Evolutionary conservation across 2,888 invertebrate species (phyloP).

Genomic region (Aromia moschata): DNA sequence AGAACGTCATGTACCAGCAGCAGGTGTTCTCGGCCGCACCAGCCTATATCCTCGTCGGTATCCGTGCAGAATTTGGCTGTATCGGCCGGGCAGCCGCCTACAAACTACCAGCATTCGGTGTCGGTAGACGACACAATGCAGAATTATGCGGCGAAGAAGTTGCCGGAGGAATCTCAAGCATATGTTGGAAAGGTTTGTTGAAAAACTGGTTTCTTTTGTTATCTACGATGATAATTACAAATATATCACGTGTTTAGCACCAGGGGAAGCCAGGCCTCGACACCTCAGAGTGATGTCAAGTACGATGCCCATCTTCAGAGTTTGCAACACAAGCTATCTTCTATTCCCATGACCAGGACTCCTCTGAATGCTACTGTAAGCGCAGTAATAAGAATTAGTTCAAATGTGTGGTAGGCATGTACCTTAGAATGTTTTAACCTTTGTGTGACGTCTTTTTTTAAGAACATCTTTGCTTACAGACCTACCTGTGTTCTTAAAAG

Average conservation of each 20-base stretch:
- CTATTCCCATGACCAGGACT: conserved; percentile 63
- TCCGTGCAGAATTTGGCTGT: conserved; percentile 50
- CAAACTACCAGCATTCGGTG: conserved; percentile 47
- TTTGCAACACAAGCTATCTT: conserved; percentile 74
- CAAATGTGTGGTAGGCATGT: conserved; percentile 10
- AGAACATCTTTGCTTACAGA: too few relatives aligned
- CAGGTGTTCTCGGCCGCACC: conserved; percentile 32
- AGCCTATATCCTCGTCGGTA: conserved; percentile 46
- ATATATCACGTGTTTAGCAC: too few relatives aligned
- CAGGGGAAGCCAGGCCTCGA: conserved; percentile 69
- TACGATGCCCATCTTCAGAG: conserved; percentile 76
- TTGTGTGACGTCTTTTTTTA: too few relatives aligned
- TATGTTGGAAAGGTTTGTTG: conserved; percentile 55
- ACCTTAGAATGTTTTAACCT: too few relatives aligned
- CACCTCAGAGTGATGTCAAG: conserved; percentile 72
- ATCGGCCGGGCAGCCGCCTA: conserved; percentile 30
- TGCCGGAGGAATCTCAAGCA: conserved; percentile 61
- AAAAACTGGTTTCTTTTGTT: too few relatives aligned
- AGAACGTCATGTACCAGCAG: conserved; percentile 35
- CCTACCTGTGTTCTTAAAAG: too few relatives aligned
- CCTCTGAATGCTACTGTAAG: conserved; percentile 62
- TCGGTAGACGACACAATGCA: conserved; percentile 50
- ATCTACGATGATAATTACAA: too few relatives aligned
- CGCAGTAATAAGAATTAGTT: background rate
- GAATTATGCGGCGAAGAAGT: conserved; percentile 48